Evolutionary conservation across 2,113 vertebrate species (phyloP).

Genomic region (Hoplias malabaricus): DNA sequence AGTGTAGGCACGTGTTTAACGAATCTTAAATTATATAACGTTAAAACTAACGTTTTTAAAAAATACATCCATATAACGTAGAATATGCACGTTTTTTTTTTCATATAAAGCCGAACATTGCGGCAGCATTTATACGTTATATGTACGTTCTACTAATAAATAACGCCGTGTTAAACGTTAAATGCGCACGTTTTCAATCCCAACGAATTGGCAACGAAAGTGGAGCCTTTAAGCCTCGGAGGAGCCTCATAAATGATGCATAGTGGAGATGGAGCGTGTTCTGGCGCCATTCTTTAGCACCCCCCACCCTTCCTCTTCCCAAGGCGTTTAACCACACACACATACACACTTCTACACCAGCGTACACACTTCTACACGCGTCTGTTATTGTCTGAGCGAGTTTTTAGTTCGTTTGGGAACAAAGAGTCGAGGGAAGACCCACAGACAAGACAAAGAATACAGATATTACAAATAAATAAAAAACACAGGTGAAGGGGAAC

Average conservation of each 20-base stretch:
- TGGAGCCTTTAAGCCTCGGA: slow-evolving; percentile 5
- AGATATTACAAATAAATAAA: slow-evolving; percentile 17
- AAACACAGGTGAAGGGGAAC: neutral
- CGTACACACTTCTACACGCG: neutral
- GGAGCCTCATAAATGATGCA: slow-evolving; percentile 41
- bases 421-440: neutral
- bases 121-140: too few relatives aligned
- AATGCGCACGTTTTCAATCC: slow-evolving; percentile 11
- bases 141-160: neutral
- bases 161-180: neutral
- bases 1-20: too few relatives aligned
- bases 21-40: too few relatives aligned
- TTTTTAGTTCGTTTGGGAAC: neutral
- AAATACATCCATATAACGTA: too few relatives aligned
- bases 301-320: neutral
- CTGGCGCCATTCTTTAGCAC: neutral
- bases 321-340: neutral
- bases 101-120: too few relatives aligned
- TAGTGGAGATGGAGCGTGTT: slow-evolving; percentile 29
- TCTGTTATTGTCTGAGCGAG: neutral
- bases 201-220: slow-evolving; percentile 3
- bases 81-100: too few relatives aligned
- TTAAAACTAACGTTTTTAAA: too few relatives aligned
- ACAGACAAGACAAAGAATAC: slow-evolving; percentile 42
- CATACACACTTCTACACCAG: neutral